Conservation (phyloP, 2,797 vertebrate species). For the Capromys pilorides region DNA sequence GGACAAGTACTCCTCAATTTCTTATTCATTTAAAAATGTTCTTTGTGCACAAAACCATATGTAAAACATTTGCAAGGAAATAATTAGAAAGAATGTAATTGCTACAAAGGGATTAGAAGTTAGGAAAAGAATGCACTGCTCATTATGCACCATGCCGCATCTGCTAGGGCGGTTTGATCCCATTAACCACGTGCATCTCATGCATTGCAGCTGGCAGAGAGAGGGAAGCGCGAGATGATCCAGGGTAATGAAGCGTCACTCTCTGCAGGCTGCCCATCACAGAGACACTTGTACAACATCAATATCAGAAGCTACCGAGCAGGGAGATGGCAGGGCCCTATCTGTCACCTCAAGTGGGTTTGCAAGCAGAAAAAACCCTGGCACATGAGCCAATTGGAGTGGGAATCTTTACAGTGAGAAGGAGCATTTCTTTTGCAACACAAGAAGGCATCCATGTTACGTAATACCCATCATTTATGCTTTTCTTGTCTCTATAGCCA, state of each 20-base stretch:
- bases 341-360: background rate
- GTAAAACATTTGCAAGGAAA: background rate
- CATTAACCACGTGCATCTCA: constrained; percentile 8
- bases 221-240: background rate
- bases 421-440: background rate
- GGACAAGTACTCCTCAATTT: background rate
- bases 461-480: accelerated
- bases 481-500: background rate
- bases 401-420: background rate
- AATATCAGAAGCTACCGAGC: background rate
- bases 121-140: background rate
- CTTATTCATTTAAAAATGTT: background rate
- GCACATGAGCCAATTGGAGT: background rate
- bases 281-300: background rate
- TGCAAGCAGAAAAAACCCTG: accelerated
- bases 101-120: background rate
- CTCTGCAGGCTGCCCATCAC: background rate
- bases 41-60: background rate
- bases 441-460: background rate
- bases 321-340: background rate
- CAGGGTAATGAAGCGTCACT: constrained; percentile 12
- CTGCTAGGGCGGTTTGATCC: background rate
- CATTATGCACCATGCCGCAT: background rate
- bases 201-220: background rate
- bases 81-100: background rate